These are phyloP conservation scores for Tympanoctomys barrerae DNA, from an alignment of 2,797 vertebrate species.

Conservation along the genomic window DNA sequence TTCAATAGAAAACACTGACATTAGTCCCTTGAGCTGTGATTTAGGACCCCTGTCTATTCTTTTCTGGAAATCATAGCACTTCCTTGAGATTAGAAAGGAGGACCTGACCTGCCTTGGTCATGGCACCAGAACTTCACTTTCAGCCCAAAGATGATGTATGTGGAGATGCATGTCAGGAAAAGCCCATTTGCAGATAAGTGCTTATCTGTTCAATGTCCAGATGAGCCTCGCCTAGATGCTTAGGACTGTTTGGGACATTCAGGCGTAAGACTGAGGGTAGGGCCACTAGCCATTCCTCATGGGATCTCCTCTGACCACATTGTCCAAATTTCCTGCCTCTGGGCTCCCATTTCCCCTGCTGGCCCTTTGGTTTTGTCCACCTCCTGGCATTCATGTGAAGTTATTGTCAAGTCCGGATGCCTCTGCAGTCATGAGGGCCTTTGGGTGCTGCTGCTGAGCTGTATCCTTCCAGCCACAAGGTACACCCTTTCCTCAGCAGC, in stretches of 20 bases:
- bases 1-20: accelerated
- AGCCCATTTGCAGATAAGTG: neutral
- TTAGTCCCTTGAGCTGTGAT: accelerated
- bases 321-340: too few relatives aligned
- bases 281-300: accelerated
- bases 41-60: accelerated
- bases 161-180: accelerated
- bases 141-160: accelerated
- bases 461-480: neutral
- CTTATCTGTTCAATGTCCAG: neutral
- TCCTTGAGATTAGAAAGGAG: neutral
- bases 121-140: neutral
- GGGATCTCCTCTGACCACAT: neutral
- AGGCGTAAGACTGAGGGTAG: neutral
- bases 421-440: neutral
- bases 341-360: neutral
- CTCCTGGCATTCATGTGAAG: accelerated
- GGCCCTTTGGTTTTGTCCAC: accelerated
- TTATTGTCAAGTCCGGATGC: neutral
- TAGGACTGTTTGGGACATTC: neutral
- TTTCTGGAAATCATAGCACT: accelerated
- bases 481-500: neutral
- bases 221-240: neutral
- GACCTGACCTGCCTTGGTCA: too few relatives aligned
- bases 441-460: too few relatives aligned